phyloP scores from a whole-genome alignment of 2,888 invertebrate genomes.

The Ceriagrion tenellum region DNA sequence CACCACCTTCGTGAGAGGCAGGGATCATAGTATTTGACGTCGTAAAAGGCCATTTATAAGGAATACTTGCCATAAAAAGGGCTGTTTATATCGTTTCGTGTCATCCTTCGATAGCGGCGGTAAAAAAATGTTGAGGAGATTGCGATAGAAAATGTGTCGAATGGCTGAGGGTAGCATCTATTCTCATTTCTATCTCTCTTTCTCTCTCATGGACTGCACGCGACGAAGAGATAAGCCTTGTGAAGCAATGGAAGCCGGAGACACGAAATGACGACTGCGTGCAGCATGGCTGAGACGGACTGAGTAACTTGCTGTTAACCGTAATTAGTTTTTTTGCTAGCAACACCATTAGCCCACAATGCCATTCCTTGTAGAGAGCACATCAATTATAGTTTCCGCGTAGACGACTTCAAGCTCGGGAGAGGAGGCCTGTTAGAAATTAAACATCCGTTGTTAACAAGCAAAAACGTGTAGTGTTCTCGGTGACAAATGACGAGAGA shows the following conservation, averaged over 20 bases:
- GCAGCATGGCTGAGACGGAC: background rate
- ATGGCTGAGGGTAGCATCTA: background rate
- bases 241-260: background rate
- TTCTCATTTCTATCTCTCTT: background rate
- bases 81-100: background rate
- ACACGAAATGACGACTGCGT: background rate
- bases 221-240: background rate
- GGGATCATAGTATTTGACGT: background rate
- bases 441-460: background rate
- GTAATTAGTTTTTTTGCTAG: conserved; percentile 15
- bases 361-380: background rate
- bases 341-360: background rate
- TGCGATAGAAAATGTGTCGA: background rate
- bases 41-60: background rate
- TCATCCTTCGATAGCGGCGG: conserved; percentile 11
- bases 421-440: background rate
- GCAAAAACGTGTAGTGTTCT: conserved; percentile 18
- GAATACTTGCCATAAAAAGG: background rate
- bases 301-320: conserved; percentile 5
- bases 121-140: background rate
- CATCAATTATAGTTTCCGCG: background rate
- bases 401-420: background rate
- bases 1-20: background rate
- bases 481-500: background rate
- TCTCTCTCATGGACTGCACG: background rate